These are phyloP conservation scores for Thalpophila matura DNA, from an alignment of 2,888 invertebrate species.

Conservation along the genomic window DNA sequence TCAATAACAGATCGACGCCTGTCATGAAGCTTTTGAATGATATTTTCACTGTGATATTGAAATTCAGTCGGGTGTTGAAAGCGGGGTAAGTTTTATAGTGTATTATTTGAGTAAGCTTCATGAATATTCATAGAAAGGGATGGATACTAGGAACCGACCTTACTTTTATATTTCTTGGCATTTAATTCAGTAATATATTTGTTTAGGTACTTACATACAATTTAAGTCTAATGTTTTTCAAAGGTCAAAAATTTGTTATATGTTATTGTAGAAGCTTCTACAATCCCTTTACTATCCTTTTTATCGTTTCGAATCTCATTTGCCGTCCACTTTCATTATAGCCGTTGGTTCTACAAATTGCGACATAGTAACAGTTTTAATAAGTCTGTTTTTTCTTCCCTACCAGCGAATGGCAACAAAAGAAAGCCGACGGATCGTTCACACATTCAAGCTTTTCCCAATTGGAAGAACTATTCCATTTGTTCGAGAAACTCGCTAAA, in stretches of 20 bases:
- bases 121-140: background rate
- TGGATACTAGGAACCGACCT: too few species aligned
- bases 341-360: too few species aligned
- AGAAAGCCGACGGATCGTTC: conserved; percentile 83
- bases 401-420: conserved; percentile 91
- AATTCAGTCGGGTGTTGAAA: conserved; percentile 92
- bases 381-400: conserved; percentile 41
- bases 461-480: conserved; percentile 91
- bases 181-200: too few species aligned
- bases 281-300: too few species aligned
- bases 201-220: background rate
- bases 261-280: too few species aligned
- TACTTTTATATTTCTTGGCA: too few species aligned
- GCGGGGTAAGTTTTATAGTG: conserved; percentile 78
- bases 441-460: conserved; percentile 91
- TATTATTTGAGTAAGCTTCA: background rate
- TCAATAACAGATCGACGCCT: conserved; percentile 93
- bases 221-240: too few species aligned
- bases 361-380: background rate
- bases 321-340: background rate
- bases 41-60: conserved; percentile 93
- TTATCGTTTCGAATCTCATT: background rate
- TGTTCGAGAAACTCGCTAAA: conserved; percentile 91
- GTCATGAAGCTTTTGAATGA: conserved; percentile 93
- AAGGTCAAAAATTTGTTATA: too few species aligned